Evolutionary conservation across 2,888 invertebrate species (phyloP), one percentile per base, ranked within the genome.

Genomic region (Physocephala rufipes): DNA sequence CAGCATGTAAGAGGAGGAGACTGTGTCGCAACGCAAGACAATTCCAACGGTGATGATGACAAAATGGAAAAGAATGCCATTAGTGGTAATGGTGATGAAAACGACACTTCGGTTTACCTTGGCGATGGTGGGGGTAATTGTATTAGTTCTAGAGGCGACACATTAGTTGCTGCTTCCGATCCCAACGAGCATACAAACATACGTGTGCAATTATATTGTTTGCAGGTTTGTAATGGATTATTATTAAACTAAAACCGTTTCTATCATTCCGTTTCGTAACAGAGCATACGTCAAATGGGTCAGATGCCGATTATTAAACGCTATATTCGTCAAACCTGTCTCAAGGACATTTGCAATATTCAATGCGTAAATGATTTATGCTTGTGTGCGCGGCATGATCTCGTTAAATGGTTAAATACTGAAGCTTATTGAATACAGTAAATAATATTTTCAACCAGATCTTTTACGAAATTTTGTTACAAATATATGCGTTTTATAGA

Each of bases 251-350:
- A 36, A 36, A 4, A 36, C 49, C 24, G 2, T 53, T 26, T 65
- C 49, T 21, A 13, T 28, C 72, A 49, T 64, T 21, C 55, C 24
- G n/a, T 53, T 59, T 28, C 21, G 62, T 68, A 53, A n/a, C 26
- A 82, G 82, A 72, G 74, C 0, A 73, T 86, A 15, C 80, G 84
- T 0, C 79, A 82, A 45, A 75, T 86, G 72, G 81, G 78, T 13
- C 79, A 76, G 2, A 82, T 86, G 82, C 85, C 85, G 0, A 80
- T 81, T 65, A 77, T 79, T 21, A 84, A 84, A 73, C 76, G 82
- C 28, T 85, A 79, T 61, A 81, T 84, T 1, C 77, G 79, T 9
- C 78, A 67, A 47, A 79, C 79, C 51, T 85, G 82, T 74, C 61
- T 82, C 19, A 43, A 71, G 13, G 77, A 77, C 19, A 73, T 84